Evolutionary conservation across 1,140 invertebrate species (phyloP), one percentile per base, ranked within the genome.

Genomic region (Meteorus sp.): DNA sequence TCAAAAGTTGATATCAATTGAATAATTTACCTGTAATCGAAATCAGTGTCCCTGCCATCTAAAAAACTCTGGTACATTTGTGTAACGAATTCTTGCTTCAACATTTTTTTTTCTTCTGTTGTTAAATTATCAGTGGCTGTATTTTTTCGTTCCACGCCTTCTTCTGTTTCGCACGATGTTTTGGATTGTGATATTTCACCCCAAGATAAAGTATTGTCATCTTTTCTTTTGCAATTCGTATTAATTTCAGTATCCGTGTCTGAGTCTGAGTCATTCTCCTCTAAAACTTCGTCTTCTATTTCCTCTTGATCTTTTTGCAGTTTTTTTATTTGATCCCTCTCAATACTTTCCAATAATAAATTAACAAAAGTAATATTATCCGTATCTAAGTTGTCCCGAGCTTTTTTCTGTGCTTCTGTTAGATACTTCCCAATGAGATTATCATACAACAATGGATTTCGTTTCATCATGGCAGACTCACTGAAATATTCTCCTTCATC

Each of bases 51-150:
- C 70, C 88, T 86, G 0, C 94, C 94, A 65, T 88, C 84, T 23
- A 97, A 71, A 77, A 97, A 97, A 71, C 85, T 89, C 66, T 88
- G 84, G 73, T 94, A 91, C 94, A 97, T 97, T 61, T 89, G 85
- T 33, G 88, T 87, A 11, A 91, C 77, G 75, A 96, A 97, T 78
- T 97, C 94, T 68, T 92, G 83, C 60, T 84, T 83, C 1, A 95
- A 72, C n/a, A 93, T 68, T 41, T 83, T 74, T 67, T 84, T 80
- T 77, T 90, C 85, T 60, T 82, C 74, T 0, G 31, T 50, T 3
- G 68, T 63, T 51, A 75, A 68, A 44, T 60, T 56, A 35, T 48
- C 20, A 33, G 29, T 19, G 50, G 19, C 11, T 45, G 15, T 9
- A 13, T 59, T 60, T 43, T 23, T 11, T 8, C 0, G 6, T 45